A percentile compares a stretch with the other conserved stretches of the same genome.
Conservation (phyloP, 2,888 invertebrate species). For the Synanthedon tipuliformis region DNA sequence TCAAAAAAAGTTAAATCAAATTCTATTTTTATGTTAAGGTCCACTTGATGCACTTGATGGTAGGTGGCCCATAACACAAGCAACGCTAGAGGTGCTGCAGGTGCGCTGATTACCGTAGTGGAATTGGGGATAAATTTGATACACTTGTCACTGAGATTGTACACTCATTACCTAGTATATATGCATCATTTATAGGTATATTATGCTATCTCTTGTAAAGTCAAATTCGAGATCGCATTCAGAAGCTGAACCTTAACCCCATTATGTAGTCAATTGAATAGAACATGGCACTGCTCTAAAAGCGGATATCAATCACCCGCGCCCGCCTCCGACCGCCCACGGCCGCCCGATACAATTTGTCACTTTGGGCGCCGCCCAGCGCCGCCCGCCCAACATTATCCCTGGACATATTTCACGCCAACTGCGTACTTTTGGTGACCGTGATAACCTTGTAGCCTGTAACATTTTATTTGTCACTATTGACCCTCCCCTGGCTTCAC, state of each 20-base stretch:
- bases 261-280: neutral
- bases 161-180: no score
- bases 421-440: slow-evolving; percentile 1
- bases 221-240: neutral
- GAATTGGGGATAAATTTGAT: no score
- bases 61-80: no score
- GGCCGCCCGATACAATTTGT: slow-evolving; percentile 5
- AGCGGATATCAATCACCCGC: slow-evolving; percentile 5
- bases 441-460: neutral
- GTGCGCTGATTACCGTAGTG: no score
- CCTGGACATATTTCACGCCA: slow-evolving; percentile 3
- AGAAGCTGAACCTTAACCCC: neutral
- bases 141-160: no score
- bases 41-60: no score
- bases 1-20: no score
- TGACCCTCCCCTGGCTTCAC: no score
- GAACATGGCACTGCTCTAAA: neutral
- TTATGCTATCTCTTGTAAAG: neutral
- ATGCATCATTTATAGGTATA: no score
- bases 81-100: no score
- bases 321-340: slow-evolving; percentile 5
- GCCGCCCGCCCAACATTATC: slow-evolving; percentile 6
- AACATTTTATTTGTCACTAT: neutral
- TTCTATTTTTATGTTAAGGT: no score
- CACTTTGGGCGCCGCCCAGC: slow-evolving; percentile 7